A percentile compares a stretch with the other conserved stretches of the same genome.
These are phyloP conservation scores for Papilio machaon DNA, from an alignment of 1,140 invertebrate genomes.

Conservation along the genomic window DNA sequence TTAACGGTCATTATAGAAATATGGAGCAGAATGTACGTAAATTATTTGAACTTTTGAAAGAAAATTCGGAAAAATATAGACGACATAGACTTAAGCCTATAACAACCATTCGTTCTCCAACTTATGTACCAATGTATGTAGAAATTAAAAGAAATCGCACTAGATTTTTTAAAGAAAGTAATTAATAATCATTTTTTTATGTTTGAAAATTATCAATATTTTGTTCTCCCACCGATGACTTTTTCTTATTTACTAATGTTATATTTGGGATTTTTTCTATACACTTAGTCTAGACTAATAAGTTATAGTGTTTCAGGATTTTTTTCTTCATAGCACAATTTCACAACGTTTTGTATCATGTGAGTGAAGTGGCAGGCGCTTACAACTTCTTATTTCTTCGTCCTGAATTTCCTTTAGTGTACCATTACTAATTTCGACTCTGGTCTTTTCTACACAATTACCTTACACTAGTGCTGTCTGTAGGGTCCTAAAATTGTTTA, in stretches of 20 bases:
- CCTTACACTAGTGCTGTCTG: neutral
- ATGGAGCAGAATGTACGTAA: conserved; percentile 56
- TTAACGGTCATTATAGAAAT: conserved; percentile 72
- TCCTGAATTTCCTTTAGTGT: neutral
- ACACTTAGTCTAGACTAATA: neutral
- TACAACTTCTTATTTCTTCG: too few relatives aligned
- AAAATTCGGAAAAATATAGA: conserved; percentile 64
- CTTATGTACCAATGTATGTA: conserved; percentile 63
- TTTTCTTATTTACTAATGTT: neutral
- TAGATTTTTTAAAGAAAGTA: conserved; percentile 31
- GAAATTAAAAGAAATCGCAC: conserved; percentile 68
- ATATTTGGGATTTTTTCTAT: too few relatives aligned
- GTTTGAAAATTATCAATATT: neutral
- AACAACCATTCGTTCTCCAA: conserved; percentile 52
- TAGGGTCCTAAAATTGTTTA: neutral
- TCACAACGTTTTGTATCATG: neutral
- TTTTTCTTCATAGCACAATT: neutral
- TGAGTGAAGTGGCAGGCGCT: too few relatives aligned
- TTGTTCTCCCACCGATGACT: neutral
- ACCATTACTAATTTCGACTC: neutral
- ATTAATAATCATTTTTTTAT: conserved; percentile 31
- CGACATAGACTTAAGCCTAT: conserved; percentile 58
- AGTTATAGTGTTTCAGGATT: neutral
- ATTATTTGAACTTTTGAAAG: conserved; percentile 55
- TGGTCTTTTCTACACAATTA: neutral